Evolutionary conservation across 2,113 vertebrate species (phyloP).

Genomic region (sheep (Ovis aries)): ARS-UI_Ramb_v3.0 NC_056055.1:187062001-187062500

Average conservation of each 20-base stretch:
- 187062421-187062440: background rate
- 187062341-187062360: background rate
- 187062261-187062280: background rate
- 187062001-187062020: background rate
- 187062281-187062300: background rate
- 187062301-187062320: background rate
- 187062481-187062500: background rate
- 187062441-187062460: background rate
- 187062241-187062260: background rate
- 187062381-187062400: background rate
- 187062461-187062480: background rate
- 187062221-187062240: background rate
- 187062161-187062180: background rate
- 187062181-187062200: background rate
- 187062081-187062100: background rate
- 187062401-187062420: background rate
- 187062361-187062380: background rate
- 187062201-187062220: background rate
- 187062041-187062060: background rate
- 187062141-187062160: fast-evolving
- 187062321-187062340: background rate
- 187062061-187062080: background rate
- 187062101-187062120: background rate
- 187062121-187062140: background rate
- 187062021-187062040: background rate